Percentiles rank a stretch among this genome's conserved stretches.
Evolutionary conservation across 2,113 vertebrate genomes (phyloP).

Genomic region (Daboia siamensis): DNA sequence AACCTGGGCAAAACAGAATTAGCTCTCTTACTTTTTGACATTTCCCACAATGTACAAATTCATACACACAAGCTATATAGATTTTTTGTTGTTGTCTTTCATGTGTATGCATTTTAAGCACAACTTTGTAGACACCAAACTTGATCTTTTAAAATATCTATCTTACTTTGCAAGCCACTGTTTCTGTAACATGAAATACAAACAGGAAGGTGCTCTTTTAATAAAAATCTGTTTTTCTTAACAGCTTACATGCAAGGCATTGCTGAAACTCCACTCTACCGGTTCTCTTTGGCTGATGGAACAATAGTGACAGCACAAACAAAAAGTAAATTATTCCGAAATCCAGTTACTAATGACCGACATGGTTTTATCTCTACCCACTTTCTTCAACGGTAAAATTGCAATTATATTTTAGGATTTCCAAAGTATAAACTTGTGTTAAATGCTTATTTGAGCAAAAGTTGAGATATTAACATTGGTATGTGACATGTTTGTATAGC

Average conservation of each 20-base stretch:
- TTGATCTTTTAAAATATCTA: background rate
- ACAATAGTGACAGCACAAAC: conserved; percentile 93
- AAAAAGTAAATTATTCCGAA: conserved; percentile 89
- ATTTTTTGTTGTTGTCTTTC: background rate
- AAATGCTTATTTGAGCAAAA: background rate
- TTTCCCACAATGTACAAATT: background rate
- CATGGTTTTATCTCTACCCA: conserved; percentile 92
- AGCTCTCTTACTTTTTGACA: background rate
- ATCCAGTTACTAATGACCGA: conserved; percentile 84
- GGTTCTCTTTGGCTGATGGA: conserved; percentile 93
- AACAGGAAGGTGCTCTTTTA: background rate
- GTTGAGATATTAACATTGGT: background rate
- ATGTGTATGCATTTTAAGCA: background rate
- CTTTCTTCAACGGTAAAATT: conserved; percentile 87
- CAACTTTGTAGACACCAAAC: background rate
- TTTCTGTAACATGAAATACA: background rate
- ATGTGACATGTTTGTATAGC: background rate
- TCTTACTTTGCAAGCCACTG: background rate
- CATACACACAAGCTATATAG: background rate
- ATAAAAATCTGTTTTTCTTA: conserved; percentile 27
- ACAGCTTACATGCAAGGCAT: conserved; percentile 87
- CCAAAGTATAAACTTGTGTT: background rate
- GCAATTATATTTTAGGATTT: background rate
- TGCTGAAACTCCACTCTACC: conserved; percentile 90
- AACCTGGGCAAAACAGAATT: background rate